A percentile compares a stretch with the other conserved stretches of the same genome.
phyloP scores from a whole-genome alignment of 2,113 vertebrate genomes.

The Misgurnus anguillicaudatus region DNA sequence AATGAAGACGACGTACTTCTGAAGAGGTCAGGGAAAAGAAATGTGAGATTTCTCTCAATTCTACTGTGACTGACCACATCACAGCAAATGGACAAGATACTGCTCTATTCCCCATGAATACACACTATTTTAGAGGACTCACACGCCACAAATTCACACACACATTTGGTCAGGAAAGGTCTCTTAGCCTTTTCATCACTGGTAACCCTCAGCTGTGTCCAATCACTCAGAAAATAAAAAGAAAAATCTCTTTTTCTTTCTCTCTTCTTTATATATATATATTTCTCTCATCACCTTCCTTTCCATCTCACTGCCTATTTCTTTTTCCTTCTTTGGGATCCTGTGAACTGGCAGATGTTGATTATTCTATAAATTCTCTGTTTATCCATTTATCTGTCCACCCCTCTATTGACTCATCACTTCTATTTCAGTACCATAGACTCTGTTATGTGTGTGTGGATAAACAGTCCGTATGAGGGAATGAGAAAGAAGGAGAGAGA shows the following conservation, averaged over 20 bases:
- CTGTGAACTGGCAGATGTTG: conserved; percentile 25
- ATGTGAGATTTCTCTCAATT: not conserved
- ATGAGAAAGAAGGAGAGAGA: conserved; percentile 50
- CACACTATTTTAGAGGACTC: conserved; percentile 25
- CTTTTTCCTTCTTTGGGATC: conserved; percentile 20
- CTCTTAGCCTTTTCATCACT: conserved; percentile 48
- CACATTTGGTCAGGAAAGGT: conserved; percentile 42
- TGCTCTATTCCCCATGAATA: conserved; percentile 39
- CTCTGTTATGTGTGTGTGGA: conserved; percentile 5
- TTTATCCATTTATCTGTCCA: conserved; percentile 39
- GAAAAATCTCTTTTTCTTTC: conserved; percentile 33
- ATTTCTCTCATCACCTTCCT: conserved; percentile 33
- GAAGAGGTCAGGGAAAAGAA: conserved; percentile 5
- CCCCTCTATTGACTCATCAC: conserved; percentile 37
- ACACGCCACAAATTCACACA: not conserved
- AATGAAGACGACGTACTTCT: not conserved
- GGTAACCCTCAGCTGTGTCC: conserved; percentile 48
- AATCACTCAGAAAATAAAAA: conserved; percentile 40
- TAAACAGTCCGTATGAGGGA: conserved; percentile 5
- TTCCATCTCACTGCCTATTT: conserved; percentile 22
- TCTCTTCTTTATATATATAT: conserved; percentile 33
- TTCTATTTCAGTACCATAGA: conserved; percentile 18
- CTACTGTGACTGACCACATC: conserved; percentile 25
- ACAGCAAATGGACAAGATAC: conserved; percentile 23
- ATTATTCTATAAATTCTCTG: conserved; percentile 40